phyloP scores from a whole-genome alignment of 2,113 vertebrate genomes.

The Blennius ocellaris region DNA sequence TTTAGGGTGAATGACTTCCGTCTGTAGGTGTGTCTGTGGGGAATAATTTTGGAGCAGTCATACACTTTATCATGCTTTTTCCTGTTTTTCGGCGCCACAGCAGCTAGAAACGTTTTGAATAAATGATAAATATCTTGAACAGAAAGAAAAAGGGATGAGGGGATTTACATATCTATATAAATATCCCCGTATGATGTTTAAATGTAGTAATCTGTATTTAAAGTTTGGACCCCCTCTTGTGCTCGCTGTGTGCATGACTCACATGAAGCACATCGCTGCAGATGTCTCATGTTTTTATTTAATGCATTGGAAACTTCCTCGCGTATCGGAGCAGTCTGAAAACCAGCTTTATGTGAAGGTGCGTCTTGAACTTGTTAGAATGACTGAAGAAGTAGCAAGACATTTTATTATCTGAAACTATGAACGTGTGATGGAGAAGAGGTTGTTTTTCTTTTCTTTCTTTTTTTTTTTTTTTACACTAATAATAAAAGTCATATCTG shows the following conservation, averaged over 20 bases:
- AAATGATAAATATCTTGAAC: constrained; percentile 32
- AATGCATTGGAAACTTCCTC: constrained; percentile 4
- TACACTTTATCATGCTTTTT: constrained; percentile 47
- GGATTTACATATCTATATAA: constrained; percentile 57
- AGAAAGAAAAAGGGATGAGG: constrained; percentile 50
- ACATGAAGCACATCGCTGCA: constrained; percentile 32
- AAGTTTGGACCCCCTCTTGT: constrained; percentile 39
- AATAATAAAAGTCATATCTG: background rate
- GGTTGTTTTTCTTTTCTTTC: no score
- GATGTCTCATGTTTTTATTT: background rate
- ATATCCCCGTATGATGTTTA: constrained; percentile 62
- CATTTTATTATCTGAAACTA: background rate
- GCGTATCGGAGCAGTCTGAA: background rate
- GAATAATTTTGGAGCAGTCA: constrained; percentile 44
- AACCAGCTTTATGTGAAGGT: constrained; percentile 21
- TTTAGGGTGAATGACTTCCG: constrained; percentile 69
- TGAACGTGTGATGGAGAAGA: background rate
- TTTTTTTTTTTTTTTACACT: background rate
- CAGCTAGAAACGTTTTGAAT: constrained; percentile 34
- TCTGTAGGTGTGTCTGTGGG: constrained; percentile 67
- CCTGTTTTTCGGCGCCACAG: constrained; percentile 47
- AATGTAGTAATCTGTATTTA: constrained; percentile 71
- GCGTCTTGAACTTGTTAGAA: constrained; percentile 4
- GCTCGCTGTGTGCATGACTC: constrained; percentile 58
- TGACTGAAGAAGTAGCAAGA: constrained; percentile 31